Conservation (phyloP, 1,140 invertebrate genomes). For the Cryptotermes secundus region DNA sequence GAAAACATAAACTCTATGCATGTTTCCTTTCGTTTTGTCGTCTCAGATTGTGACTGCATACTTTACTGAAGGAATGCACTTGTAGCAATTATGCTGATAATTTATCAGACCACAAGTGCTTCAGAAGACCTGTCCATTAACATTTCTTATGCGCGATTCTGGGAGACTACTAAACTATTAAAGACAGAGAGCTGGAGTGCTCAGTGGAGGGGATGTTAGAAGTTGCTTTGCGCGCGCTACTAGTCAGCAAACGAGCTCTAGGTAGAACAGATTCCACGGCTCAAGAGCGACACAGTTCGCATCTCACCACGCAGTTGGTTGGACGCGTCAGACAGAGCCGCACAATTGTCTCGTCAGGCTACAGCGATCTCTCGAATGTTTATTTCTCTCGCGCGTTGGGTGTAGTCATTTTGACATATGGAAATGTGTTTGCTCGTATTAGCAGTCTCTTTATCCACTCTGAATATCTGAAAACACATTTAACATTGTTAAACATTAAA, state of each 20-base stretch:
- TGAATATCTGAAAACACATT: no score
- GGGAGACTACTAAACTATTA: not conserved
- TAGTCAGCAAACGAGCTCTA: not conserved
- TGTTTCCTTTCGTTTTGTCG: no score
- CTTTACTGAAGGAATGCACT: not conserved
- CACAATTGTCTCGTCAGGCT: not conserved
- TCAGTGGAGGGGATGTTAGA: not conserved
- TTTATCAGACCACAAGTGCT: not conserved
- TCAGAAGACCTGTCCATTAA: not conserved
- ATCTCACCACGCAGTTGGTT: not conserved
- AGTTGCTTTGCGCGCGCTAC: constrained; percentile 6
- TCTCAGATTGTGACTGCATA: no score
- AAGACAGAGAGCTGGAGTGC: not conserved
- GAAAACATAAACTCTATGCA: no score
- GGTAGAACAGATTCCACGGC: not conserved
- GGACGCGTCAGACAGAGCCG: not conserved
- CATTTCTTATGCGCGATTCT: not conserved
- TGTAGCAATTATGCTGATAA: not conserved
- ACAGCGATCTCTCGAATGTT: not conserved
- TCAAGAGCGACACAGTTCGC: not conserved
- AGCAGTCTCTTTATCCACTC: no score
- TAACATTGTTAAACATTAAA: no score
- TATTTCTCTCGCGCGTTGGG: no score
- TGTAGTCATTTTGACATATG: no score
- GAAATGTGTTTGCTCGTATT: no score